A percentile compares a stretch with the other conserved stretches of the same genome.
phyloP scores from a whole-genome alignment of 2,113 vertebrate genomes.

The Prochilodus magdalenae region DNA sequence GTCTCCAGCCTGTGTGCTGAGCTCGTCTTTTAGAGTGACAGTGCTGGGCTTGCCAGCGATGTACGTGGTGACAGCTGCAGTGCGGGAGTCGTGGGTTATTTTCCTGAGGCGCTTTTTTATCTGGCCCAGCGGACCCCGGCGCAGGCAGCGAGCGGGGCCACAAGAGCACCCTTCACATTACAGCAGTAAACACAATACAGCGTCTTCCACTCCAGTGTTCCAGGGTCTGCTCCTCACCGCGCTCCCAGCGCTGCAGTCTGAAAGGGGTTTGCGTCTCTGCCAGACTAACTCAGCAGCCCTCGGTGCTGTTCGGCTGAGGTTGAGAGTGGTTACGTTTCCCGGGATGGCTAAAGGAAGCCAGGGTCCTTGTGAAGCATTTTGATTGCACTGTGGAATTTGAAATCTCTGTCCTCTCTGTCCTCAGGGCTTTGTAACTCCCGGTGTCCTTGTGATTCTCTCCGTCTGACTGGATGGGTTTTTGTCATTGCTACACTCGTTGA shows the following conservation, averaged over 20 bases:
- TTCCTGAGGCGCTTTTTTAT: background rate
- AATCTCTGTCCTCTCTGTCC: background rate
- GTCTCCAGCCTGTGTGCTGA: background rate
- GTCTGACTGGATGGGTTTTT: background rate
- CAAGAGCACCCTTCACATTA: background rate
- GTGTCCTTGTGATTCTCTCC: constrained; percentile 8
- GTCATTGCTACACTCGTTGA: no score
- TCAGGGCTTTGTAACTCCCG: background rate
- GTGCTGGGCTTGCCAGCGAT: constrained; percentile 5
- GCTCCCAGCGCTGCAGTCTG: background rate
- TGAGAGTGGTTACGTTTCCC: background rate
- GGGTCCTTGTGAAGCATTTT: background rate
- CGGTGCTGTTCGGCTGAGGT: no score
- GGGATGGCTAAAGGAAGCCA: background rate
- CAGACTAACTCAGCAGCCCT: background rate
- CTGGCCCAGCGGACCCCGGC: background rate
- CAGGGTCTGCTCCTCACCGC: background rate
- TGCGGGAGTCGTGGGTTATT: background rate
- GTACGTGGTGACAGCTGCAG: background rate
- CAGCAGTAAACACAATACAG: background rate
- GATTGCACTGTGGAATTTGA: background rate
- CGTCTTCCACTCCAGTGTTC: background rate
- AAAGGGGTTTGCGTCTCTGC: background rate
- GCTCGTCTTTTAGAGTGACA: constrained; percentile 12
- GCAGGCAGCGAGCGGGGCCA: background rate